phyloP scores from a whole-genome alignment of 2,113 vertebrate genomes.

The Ictalurus furcatus region DNA sequence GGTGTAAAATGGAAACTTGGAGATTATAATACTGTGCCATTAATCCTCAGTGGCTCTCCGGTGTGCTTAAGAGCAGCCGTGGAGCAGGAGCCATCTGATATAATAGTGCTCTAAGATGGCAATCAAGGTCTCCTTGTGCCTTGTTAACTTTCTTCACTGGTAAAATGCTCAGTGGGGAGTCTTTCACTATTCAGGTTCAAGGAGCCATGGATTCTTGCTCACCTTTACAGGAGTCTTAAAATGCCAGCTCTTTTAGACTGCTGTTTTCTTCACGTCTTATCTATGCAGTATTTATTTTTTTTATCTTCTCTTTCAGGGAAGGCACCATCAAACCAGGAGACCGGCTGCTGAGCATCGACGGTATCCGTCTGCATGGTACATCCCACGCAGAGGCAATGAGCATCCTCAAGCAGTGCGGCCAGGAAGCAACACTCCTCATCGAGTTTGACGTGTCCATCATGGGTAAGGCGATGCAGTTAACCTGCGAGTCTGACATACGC shows the following conservation, averaged over 20 bases:
- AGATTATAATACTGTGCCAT: neutral
- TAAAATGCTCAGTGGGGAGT: constrained; percentile 9
- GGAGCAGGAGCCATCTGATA: neutral
- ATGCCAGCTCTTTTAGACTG: neutral
- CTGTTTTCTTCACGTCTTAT: neutral
- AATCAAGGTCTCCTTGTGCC: constrained; percentile 34
- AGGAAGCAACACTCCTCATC: constrained; percentile 91
- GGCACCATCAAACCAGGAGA: constrained; percentile 94
- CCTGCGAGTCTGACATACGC: no score
- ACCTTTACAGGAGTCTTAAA: constrained; percentile 1
- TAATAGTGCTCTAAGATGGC: constrained; percentile 18
- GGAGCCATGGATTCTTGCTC: constrained; percentile 16
- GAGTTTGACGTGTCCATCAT: constrained; percentile 98
- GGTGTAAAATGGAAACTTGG: neutral
- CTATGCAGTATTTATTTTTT: constrained; percentile 51
- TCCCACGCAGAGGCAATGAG: constrained; percentile 93
- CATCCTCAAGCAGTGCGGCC: constrained; percentile 95
- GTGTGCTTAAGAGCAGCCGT: constrained; percentile 7
- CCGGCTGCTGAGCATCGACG: constrained; percentile 92
- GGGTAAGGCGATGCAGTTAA: constrained; percentile 72
- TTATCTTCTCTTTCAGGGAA: constrained; percentile 75
- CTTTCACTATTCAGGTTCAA: neutral
- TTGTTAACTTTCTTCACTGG: constrained; percentile 22
- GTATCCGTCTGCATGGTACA: constrained; percentile 91
- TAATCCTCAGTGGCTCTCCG: constrained; percentile 2